Base-by-base conservation (phyloP, 2,888 invertebrate species). In the Kryphioiulus occultus region DNA sequence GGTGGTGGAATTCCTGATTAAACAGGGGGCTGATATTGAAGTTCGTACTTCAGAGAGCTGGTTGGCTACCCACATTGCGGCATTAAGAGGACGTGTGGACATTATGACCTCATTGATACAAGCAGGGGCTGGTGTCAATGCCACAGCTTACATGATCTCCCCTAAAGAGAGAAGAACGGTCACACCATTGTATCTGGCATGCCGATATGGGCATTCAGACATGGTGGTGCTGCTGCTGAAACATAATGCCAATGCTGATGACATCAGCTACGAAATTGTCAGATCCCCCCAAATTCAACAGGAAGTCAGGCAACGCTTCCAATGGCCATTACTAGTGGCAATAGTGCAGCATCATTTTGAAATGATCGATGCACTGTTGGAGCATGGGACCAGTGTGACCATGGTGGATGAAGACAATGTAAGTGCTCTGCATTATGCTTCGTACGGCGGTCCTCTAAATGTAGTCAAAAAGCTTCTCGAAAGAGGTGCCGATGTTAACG, bases 101-200 rank as follows among this genome's bases (percentile, higher is more conserved):
- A 19, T 78, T 5, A 30, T 78, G 78, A 78, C 2, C 30, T 30
- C 15, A 17, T 17, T 78, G 26, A 17, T 78, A 30, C 4, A 78
- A 17, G 30, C 30, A 78, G 78, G 78, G 3, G 30, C 78, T 17
- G 30, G 30, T 30, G 30, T 78, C 30, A 78, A 78, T 78, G 78
- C 78, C 4, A 78, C 78, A 15, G 30, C 78, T 30, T 32, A 91
- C 92, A 93, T 35, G 93, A n/a, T 32, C 15, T 17, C 12, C 44
- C 3, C 35, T 26, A 26, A 2, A 32, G 30, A 12, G 17, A 30
- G 2, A 5, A 78, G 30, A 78, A 30, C 4, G 10, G 30, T 32
- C 15, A 32, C 30, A 3, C 78, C 78, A 78, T 10, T 78, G 15
- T 78, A 78, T 17, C 26, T 78, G 30, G 78, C 78, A 30, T 78